Evolutionary conservation across 2,113 vertebrate genomes (phyloP), one percentile per base, ranked within the genome.

Genomic region (Leucopsar rothschildi): DNA sequence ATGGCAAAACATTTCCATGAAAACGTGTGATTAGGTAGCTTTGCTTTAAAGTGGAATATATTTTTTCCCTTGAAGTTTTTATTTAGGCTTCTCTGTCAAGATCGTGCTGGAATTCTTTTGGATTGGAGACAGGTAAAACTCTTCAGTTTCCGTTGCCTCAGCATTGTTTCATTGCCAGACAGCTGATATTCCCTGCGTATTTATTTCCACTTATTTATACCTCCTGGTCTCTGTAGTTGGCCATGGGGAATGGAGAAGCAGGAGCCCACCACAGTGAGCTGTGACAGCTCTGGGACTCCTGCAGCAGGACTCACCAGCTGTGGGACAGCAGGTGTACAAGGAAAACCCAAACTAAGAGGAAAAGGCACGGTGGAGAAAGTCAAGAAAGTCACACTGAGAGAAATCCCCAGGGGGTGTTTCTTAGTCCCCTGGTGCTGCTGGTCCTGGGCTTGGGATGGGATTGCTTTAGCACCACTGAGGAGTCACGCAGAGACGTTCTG

Each of bases 351-450:
- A 5, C 23, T 18, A 4, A 27, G 27, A 47, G 29, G 49, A 29
- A 40, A 33, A 55, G 42, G 22, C 1, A 0, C 0, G 0, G 15
- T 15, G 35, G 57, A 31, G 65, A 27, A 81, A 25, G 44, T 66
- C 37, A 22, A 31, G 65, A 24, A 81, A 25, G 39, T 64, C 35
- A 22, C 6, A 3, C 11, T 1, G 1, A 75, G 31, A 14, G 23
- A 50, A 85, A 44, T 37, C 11, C 28, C 55, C 42, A 2, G 28
- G 15, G 7, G 20, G 10, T 65, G 24, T 87, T 87, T 86, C 27
- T 14, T 33, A 16, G 28, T 72, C 15, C 9, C 31, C 21, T 49
- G 56, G 31, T 73, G 63, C 65, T 82, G 56, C 77, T n/a, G 73
- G 24, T 56, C 16, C 64, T 35, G 22, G 61, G 31, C 2, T 35